Base-by-base conservation (phyloP, 2,888 invertebrate genomes). In the Kuschelorhynchus macadamiae region DNA sequence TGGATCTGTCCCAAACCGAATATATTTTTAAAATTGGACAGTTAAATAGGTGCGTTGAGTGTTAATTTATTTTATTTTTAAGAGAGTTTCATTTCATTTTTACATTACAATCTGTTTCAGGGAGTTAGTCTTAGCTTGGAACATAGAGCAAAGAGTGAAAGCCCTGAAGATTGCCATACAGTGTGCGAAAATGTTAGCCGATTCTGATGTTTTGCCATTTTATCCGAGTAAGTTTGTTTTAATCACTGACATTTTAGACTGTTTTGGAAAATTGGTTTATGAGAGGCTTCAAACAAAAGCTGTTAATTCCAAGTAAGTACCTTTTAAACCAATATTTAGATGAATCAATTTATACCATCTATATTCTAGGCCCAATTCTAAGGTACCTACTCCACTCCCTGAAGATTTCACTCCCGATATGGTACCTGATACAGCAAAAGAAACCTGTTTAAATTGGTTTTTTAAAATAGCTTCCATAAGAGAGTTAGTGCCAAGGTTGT, bases 401-500 rank as follows among this genome's bases (percentile, higher is more conserved):
- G 90, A 89, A 72, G 88, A 90, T 79, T 94, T 95, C 78, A 91
- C 92, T 55, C 88, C 93, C 0, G 91, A 91, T 73, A 71, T 71
- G 85, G 92, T 96, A 3, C 89, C 91, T 0, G 95, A 95, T 81
- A 87, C 91, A 53, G 96, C 97, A 0, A 95, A 95, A 82, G 98
- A 98, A 85, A 98, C 97, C 0, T 97, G 97, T 80, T 90, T 95
- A 74, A 99, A 99, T 86, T 99, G 99, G 99, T 96, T 99, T 85
- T 97, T 95, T 84, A 99, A 99, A 87, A 95, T 98, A 81, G 96
- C 98, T 0, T 98, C 98, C 0, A 97, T 99, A 76, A 87, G 97
- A 72, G 98, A 99, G 84, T 85, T 99, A 4, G 88, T 99, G 47
- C 98, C 98, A 0, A 86, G 96, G 63, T 87, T 99, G 18, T 98